Conservation (phyloP, 2,888 invertebrate genomes). For the Oegoconia quadripuncta region DNA sequence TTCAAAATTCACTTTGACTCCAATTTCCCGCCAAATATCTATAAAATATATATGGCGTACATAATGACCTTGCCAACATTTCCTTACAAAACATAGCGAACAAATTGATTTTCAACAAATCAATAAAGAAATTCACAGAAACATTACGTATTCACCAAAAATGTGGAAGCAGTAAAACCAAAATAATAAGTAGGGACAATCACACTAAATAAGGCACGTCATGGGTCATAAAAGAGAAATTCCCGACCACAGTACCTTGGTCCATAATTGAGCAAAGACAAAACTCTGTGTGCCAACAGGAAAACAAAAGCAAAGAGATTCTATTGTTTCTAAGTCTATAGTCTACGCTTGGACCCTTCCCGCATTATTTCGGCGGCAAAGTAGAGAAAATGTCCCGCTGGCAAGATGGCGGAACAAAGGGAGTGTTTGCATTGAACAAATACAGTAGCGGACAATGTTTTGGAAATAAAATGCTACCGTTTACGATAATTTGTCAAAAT, state of each 20-base stretch:
- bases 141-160: conserved; percentile 47
- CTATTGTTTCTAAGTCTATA: conserved; percentile 20
- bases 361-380: conserved; percentile 58
- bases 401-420: conserved; percentile 40
- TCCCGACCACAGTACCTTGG: conserved; percentile 55
- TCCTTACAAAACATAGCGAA: conserved; percentile 7
- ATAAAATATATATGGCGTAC: no score
- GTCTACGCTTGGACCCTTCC: conserved; percentile 26
- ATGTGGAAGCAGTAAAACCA: conserved; percentile 65
- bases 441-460: conserved; percentile 33
- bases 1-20: no score
- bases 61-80: background rate
- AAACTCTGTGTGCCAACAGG: conserved; percentile 53
- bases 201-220: conserved; percentile 15
- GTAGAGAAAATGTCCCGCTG: conserved; percentile 60
- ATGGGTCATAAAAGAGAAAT: conserved; percentile 62
- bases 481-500: conserved; percentile 55
- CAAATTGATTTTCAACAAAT: no score
- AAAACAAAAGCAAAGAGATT: conserved; percentile 33
- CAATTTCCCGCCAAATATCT: no score
- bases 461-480: conserved; percentile 60
- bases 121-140: conserved; percentile 37
- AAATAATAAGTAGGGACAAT: conserved; percentile 32
- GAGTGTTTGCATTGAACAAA: conserved; percentile 26
- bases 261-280: conserved; percentile 75